Evolutionary conservation across 2,113 vertebrate genomes (phyloP).

Genomic region (Willisornis vidua): DNA sequence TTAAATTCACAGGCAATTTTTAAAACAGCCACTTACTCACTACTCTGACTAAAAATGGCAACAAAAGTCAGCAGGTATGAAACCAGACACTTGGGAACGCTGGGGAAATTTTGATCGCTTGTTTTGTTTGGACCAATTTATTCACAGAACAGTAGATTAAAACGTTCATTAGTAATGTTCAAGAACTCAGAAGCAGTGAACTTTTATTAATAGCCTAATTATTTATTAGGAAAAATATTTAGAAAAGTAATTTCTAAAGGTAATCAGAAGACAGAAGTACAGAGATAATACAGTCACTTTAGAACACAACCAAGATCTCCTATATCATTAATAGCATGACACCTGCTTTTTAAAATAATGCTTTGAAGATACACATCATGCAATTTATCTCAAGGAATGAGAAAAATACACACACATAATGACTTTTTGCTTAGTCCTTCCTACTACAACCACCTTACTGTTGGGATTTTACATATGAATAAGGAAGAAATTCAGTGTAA

Average conservation of each 20-base stretch:
- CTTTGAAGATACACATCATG: neutral
- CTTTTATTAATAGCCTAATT: neutral
- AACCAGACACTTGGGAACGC: neutral
- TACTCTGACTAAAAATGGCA: neutral
- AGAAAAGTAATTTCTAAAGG: neutral
- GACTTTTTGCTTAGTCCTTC: neutral
- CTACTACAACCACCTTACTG: neutral
- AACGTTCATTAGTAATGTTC: neutral
- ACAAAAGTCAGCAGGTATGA: neutral
- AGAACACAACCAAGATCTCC: neutral
- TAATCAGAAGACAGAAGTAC: neutral
- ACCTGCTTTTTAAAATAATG: neutral
- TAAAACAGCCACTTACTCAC: neutral
- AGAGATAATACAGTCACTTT: neutral
- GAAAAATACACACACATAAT: neutral
- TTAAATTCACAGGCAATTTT: neutral
- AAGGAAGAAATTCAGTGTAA: neutral
- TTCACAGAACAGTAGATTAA: neutral
- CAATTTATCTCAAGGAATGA: neutral
- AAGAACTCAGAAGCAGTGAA: neutral
- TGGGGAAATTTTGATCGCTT: neutral
- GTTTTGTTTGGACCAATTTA: neutral
- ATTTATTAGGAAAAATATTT: neutral
- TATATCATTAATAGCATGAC: neutral
- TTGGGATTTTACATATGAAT: slow-evolving; percentile 14